These are phyloP conservation scores for Leucoraja erinaceus DNA, from an alignment of 2,113 vertebrate genomes.

Conservation along the genomic window DNA sequence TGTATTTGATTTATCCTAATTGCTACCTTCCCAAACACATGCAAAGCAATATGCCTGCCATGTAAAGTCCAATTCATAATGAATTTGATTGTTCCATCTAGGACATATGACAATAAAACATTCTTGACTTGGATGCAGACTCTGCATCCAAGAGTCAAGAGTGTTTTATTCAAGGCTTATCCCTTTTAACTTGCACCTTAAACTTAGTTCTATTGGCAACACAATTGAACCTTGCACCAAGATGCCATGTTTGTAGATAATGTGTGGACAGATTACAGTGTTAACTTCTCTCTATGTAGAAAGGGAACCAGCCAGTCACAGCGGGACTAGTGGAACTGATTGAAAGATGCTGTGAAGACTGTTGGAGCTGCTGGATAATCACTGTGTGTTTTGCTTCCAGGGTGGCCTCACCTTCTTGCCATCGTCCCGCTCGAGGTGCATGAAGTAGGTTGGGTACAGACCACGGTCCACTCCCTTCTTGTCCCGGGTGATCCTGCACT, in stretches of 20 bases:
- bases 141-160: no score
- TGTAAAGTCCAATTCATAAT: neutral
- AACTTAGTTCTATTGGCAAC: neutral
- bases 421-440: constrained; percentile 92
- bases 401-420: constrained; percentile 68
- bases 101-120: no score
- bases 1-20: neutral
- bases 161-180: no score
- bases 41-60: neutral
- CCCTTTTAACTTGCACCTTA: neutral
- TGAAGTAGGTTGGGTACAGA: constrained; percentile 90
- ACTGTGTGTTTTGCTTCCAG: neutral
- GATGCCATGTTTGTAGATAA: neutral
- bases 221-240: neutral
- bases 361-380: neutral
- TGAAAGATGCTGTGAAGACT: neutral
- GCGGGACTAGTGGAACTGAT: neutral
- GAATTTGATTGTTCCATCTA: no score
- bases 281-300: neutral
- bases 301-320: no score
- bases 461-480: constrained; percentile 93
- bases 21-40: neutral
- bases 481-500: constrained; percentile 83
- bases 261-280: neutral
- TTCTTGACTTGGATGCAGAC: neutral